Conservation (phyloP, 2,888 invertebrate genomes). For the Boloria selene region DNA sequence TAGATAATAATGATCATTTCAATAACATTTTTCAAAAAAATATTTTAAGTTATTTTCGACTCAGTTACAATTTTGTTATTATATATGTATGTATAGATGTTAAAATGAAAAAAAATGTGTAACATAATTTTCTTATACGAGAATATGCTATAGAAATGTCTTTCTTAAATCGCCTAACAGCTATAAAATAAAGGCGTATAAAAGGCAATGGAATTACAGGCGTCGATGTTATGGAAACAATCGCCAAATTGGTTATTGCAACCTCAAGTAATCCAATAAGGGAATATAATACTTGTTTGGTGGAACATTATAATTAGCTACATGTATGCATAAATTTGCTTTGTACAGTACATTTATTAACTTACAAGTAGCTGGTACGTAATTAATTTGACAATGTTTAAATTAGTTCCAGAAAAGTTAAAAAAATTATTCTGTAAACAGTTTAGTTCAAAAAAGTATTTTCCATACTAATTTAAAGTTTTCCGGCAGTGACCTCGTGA, state of each 20-base stretch:
- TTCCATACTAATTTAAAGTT: constrained; percentile 55
- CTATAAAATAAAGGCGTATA: neutral
- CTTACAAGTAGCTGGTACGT: too few species aligned
- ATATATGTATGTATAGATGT: too few species aligned
- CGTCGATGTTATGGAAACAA: constrained; percentile 67
- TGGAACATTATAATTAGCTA: constrained; percentile 54
- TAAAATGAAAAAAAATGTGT: too few species aligned
- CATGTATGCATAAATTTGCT: constrained; percentile 11
- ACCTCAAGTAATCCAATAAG: constrained; percentile 51
- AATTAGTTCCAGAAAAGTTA: neutral
- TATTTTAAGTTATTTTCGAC: too few species aligned
- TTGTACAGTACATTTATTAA: too few species aligned
- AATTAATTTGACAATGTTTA: too few species aligned
- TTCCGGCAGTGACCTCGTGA: constrained; percentile 77
- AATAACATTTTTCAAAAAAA: too few species aligned
- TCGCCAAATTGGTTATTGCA: constrained; percentile 55
- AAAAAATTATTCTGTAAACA: neutral
- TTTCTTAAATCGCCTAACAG: too few species aligned
- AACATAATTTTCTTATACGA: neutral
- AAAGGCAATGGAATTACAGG: constrained; percentile 41
- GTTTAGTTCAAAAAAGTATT: constrained; percentile 20
- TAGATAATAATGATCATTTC: too few species aligned
- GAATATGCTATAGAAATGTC: too few species aligned
- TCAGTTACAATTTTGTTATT: too few species aligned
- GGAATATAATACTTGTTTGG: constrained; percentile 55